Evolutionary conservation across 1,140 invertebrate species (phyloP).

Genomic region (Tyrophagus putrescentiae): DNA sequence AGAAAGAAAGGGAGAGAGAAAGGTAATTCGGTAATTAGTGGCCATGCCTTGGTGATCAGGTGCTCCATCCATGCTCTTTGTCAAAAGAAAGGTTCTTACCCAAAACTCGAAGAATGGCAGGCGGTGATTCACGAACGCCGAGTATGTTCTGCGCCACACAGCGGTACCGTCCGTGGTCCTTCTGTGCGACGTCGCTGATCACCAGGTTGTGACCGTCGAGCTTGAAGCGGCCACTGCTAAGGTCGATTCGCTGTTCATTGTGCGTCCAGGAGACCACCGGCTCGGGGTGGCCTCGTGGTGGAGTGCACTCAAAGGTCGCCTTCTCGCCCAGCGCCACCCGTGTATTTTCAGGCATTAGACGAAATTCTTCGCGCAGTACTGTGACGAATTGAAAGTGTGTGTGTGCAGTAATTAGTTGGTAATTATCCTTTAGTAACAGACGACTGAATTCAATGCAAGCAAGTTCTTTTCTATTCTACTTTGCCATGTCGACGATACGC

Average conservation of each 20-base stretch:
- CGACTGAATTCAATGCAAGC: neutral
- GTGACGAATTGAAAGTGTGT: constrained; percentile 34
- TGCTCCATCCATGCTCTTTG: too few relatives aligned
- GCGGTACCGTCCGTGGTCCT: constrained; percentile 67
- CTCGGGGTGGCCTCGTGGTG: constrained; percentile 79
- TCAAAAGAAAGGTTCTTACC: constrained; percentile 46
- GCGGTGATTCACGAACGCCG: constrained; percentile 56
- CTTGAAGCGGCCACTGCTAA: constrained; percentile 44
- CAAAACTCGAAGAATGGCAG: constrained; percentile 61
- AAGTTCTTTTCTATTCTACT: too few relatives aligned
- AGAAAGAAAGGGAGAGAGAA: too few relatives aligned
- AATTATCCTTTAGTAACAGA: neutral
- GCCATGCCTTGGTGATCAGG: too few relatives aligned
- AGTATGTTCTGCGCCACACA: constrained; percentile 72
- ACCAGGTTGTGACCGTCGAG: constrained; percentile 66
- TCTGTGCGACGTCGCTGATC: constrained; percentile 60
- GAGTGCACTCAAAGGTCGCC: constrained; percentile 72
- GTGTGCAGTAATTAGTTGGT: neutral
- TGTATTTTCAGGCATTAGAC: constrained; percentile 62
- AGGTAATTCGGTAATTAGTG: too few relatives aligned
- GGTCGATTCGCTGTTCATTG: constrained; percentile 45
- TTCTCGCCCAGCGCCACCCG: constrained; percentile 76
- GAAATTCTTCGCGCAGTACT: constrained; percentile 91
- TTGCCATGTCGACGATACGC: too few relatives aligned
- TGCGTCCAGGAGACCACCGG: constrained; percentile 79